A percentile compares a stretch with the other conserved stretches of the same genome.
Conservation (phyloP, 2,888 invertebrate species). For the Strigamia transsilvanica region DNA sequence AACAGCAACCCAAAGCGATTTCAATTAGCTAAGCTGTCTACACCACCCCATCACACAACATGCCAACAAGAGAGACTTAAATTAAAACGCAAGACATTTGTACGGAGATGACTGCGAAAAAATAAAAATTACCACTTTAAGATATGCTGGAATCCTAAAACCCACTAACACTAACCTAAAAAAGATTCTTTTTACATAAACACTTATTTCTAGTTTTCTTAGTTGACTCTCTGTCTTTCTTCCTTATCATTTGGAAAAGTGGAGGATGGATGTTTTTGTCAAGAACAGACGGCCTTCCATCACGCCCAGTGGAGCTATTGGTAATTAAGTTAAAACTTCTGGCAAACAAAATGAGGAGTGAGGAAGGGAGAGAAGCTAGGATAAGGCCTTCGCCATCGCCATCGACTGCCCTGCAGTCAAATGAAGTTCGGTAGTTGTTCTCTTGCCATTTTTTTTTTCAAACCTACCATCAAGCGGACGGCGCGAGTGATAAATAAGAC, state of each 20-base stretch:
- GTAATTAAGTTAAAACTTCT: slow-evolving; percentile 49
- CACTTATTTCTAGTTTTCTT: slow-evolving; percentile 5
- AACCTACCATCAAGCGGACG: slow-evolving; percentile 32
- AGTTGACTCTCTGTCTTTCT: background rate
- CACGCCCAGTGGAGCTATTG: slow-evolving; percentile 49
- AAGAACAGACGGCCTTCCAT: slow-evolving; percentile 47
- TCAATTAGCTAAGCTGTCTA: slow-evolving; percentile 49
- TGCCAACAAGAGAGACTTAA: slow-evolving; percentile 40
- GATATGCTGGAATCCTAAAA: background rate
- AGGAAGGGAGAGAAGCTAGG: slow-evolving; percentile 5
- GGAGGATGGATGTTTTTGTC: slow-evolving; percentile 43
- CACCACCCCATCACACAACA: slow-evolving; percentile 49
- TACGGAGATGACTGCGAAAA: background rate
- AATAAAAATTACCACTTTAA: background rate
- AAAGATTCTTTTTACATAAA: background rate
- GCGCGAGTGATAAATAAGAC: slow-evolving; percentile 41
- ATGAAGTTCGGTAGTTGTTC: slow-evolving; percentile 37
- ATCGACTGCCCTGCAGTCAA: slow-evolving; percentile 22
- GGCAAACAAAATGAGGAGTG: slow-evolving; percentile 38
- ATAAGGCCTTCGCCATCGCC: slow-evolving; percentile 30
- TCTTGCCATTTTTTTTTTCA: background rate
- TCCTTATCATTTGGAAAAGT: slow-evolving; percentile 42
- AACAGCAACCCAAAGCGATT: slow-evolving; percentile 49
- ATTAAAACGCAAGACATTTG: slow-evolving; percentile 41
- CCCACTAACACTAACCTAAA: background rate